Base-by-base conservation (phyloP, 1,140 invertebrate genomes). In the Caligus rogercresseyi region DNA sequence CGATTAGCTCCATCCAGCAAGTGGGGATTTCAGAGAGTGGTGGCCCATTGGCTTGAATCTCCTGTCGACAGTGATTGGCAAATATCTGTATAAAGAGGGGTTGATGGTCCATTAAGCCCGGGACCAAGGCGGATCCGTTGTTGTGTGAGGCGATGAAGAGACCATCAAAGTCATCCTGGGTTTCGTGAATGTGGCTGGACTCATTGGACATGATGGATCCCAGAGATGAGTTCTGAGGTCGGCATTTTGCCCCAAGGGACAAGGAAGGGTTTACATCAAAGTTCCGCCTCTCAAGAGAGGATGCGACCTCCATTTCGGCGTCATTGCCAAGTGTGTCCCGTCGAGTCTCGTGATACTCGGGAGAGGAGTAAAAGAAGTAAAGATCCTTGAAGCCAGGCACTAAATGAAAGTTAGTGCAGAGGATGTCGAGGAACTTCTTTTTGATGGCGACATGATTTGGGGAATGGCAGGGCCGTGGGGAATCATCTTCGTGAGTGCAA, bases 341-440 rank as follows among this genome's bases (percentile, higher is more conserved):
- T 43, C 31, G 31, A 43, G 7, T 43, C n/a, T n/a, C 31, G n/a
- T 43, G 31, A 43, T 43, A 43, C n/a, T 54, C 21, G 13, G 53
- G 4, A 15, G 58, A 16, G 3, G 58, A 25, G 23, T 51, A 55
- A 25, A 54, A 63, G 53, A 62, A 63, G 24, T 58, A 63, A 14
- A 63, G 21, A 18, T 63, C 61, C 13, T 25, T 18, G 13, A 21
- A 25, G 3, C 54, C 52, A 24, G 61, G 61, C 2, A 63, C 61
- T 53, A 25, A 14, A 13, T 62, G 31, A 25, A 62, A 54, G 14
- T 18, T 19, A 21, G 24, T 60, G 24, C 18, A 14, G 23, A 60
- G 26, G 26, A 60, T 60, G 21, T 60, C 57, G 57, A 15, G n/a
- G 57, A 60, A 60, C 25, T 60, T 60, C 23, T 60, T 60, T 31